A percentile compares a stretch with the other conserved stretches of the same genome.
Evolutionary conservation across 1,140 invertebrate genomes (phyloP).

Genomic region (Danaus melanippus): DNA sequence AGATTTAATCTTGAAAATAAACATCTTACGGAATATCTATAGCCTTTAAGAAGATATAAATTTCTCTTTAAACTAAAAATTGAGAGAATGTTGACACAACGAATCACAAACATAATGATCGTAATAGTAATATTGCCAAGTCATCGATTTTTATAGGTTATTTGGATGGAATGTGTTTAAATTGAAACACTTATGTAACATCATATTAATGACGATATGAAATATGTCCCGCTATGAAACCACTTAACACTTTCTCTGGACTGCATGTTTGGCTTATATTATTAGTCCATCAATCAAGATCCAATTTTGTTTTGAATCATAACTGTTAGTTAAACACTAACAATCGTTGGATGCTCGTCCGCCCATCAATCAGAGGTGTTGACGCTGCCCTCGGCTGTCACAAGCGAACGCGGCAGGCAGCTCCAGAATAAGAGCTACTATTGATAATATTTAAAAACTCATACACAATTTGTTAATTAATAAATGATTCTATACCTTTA

Average conservation of each 20-base stretch:
- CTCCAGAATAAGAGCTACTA: conserved; percentile 8
- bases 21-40: conserved; percentile 15
- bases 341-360: conserved; percentile 46
- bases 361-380: conserved; percentile 58
- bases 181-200: conserved; percentile 9
- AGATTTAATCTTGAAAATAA: conserved; percentile 37
- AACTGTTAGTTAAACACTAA: conserved; percentile 67
- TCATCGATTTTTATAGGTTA: conserved; percentile 9
- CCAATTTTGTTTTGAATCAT: conserved; percentile 63
- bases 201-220: conserved; percentile 15
- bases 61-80: no score
- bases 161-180: conserved; percentile 9
- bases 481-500: no score
- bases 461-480: no score
- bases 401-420: conserved; percentile 10
- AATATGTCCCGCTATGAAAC: conserved; percentile 25
- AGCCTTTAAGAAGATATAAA: conserved; percentile 1
- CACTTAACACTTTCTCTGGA: conserved; percentile 34
- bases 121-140: not conserved
- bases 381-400: conserved; percentile 41
- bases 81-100: no score
- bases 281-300: conserved; percentile 69
- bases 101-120: not conserved
- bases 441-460: no score
- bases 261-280: conserved; percentile 60